Evolutionary conservation across 92 coral and sea anemone species (phyloP), one percentile per base, ranked within the genome.

Genomic region (Epizoanthus scotinus): DNA sequence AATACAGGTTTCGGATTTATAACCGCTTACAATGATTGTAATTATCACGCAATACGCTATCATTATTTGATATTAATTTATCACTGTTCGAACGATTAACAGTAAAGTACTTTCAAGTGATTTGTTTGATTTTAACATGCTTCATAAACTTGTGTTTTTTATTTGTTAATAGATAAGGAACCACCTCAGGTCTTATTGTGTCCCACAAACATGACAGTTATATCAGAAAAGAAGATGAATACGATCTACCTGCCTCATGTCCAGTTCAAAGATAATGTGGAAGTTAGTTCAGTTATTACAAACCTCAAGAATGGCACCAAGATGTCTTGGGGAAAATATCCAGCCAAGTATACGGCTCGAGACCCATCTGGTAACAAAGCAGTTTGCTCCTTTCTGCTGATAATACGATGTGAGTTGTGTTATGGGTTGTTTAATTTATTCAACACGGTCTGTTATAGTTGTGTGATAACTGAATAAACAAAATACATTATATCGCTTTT

Each of bases 341-440:
- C 66, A 61, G 66, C 12, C 66, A 61, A 61, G 36, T 61, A 61
- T 29, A 61, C 66, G 5, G 66, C 66, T 7, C 6, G 2, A 10
- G 66, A 61, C 12, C 3, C 66, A 61, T 61, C 66, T 61, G 66
- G 66, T 25, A 61, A 61, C 66, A 61, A 3, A 22, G 66, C 31
- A 10, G 22, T 12, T 12, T 61, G 66, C 14, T 9, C 6, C 14
- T 10, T 61, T 10, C 36, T 61, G 34, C 66, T 61, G 26, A 12
- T 61, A 24, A 25, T 25, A 25, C 66, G 66, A 61, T 61, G 66
- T 61, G 24, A 61, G 66, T 25, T 25, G 1, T 15, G 8, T 59
- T 14, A 59, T 59, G 0, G 2, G n/a, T n/a, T n/a, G n/a, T n/a
- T 22, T 1, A 1, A 6, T 44, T 44, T 44, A 44, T 44, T 8